These are phyloP conservation scores for Oscheius sp. DNA, from an alignment of 2,888 invertebrate genomes.

Conservation along the genomic window DNA sequence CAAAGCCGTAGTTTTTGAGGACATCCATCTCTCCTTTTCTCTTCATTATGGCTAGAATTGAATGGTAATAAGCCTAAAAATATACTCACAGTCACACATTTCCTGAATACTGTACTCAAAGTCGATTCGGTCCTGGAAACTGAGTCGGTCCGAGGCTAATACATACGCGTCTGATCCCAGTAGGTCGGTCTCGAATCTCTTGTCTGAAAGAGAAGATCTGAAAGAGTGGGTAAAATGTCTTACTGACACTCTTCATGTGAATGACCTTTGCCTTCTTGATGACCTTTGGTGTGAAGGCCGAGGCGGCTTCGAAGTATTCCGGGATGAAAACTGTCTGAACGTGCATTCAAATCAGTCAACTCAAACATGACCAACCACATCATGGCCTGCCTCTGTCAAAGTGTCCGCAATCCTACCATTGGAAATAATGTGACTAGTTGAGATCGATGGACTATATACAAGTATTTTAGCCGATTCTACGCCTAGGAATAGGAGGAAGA, in stretches of 20 bases:
- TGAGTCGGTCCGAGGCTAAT: constrained; percentile 34
- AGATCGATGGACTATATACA: constrained; percentile 56
- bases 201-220: constrained; percentile 30
- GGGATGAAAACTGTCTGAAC: constrained; percentile 61
- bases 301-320: constrained; percentile 48
- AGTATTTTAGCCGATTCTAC: constrained; percentile 43
- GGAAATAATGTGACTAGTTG: constrained; percentile 60
- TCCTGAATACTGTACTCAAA: constrained; percentile 49
- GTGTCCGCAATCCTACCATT: constrained; percentile 65
- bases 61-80: not conserved
- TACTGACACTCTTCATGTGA: constrained; percentile 61
- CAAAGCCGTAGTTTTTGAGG: constrained; percentile 59
- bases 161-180: constrained; percentile 41
- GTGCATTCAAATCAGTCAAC: constrained; percentile 10
- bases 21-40: constrained; percentile 56
- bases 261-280: constrained; percentile 64
- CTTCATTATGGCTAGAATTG: constrained; percentile 56
- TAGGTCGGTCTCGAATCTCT: constrained; percentile 44
- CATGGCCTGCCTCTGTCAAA: constrained; percentile 63
- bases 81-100: constrained; percentile 53
- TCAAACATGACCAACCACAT: constrained; percentile 50
- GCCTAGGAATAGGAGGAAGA: not conserved
- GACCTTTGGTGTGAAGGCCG: constrained; percentile 48
- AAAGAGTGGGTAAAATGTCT: constrained; percentile 23
- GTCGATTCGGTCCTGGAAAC: constrained; percentile 47